A percentile compares a stretch with the other conserved stretches of the same genome.
Evolutionary conservation across 2,797 vertebrate genomes (phyloP).

Genomic region (Capromys pilorides): DNA sequence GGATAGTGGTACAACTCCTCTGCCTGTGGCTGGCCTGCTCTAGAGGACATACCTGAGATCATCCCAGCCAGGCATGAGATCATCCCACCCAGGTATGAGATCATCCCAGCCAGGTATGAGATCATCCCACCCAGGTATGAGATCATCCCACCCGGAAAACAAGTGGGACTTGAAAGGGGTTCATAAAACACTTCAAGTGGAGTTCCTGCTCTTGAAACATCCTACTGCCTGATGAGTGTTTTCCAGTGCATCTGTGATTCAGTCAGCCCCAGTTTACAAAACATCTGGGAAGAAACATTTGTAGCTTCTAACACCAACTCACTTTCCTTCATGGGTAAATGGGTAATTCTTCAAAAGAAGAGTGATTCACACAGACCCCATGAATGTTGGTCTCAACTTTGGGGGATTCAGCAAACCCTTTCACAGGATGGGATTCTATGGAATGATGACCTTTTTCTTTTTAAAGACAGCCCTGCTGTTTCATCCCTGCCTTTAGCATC

Average conservation of each 20-base stretch:
- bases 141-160: too few species aligned
- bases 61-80: not conserved
- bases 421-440: conserved; percentile 31
- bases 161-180: conserved; percentile 50
- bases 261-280: conserved; percentile 60
- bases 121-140: not conserved
- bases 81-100: conserved; percentile 23
- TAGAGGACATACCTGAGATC: not conserved
- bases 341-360: conserved; percentile 53
- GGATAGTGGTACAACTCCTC: not conserved
- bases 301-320: conserved; percentile 62
- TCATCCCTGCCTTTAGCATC: not conserved
- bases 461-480: not conserved
- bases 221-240: conserved; percentile 52
- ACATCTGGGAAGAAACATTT: conserved; percentile 58
- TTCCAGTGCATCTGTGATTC: conserved; percentile 75
- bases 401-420: not conserved
- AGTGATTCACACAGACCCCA: conserved; percentile 49
- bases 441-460: not conserved
- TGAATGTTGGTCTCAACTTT: conserved; percentile 22
- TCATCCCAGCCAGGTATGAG: conserved; percentile 27
- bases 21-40: not conserved
- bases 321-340: conserved; percentile 61
- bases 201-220: conserved; percentile 51
- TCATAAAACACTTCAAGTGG: conserved; percentile 32